Evolutionary conservation across 1,140 invertebrate genomes (phyloP).

Genomic region (Chymomyza costata): DNA sequence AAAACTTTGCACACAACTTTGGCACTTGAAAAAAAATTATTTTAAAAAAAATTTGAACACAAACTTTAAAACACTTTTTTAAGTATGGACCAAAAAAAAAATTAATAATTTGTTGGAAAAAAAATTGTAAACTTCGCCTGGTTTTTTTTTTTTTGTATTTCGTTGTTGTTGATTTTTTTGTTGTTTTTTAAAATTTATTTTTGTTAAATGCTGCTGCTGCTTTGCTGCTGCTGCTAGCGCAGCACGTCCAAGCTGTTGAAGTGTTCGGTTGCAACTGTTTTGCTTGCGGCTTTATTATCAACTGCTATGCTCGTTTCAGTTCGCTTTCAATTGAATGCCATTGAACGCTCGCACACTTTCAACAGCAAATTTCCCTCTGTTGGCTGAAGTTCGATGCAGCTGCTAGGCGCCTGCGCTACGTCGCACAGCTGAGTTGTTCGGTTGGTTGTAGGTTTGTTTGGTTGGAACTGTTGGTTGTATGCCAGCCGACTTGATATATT

Average conservation of each 20-base stretch:
- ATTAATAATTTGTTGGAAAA: no score
- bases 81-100: no score
- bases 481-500: no score
- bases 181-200: neutral
- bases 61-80: no score
- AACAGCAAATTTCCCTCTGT: neutral
- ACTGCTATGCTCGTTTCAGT: conserved; percentile 26
- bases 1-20: neutral
- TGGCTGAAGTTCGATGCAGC: no score
- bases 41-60: conserved; percentile 2
- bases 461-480: no score
- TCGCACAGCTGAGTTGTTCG: neutral
- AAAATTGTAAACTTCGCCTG: neutral
- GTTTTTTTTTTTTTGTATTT: neutral
- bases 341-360: conserved; percentile 1
- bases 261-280: conserved; percentile 55
- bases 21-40: conserved; percentile 12
- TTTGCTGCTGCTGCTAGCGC: conserved; percentile 4
- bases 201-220: neutral
- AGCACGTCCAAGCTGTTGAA: conserved; percentile 38
- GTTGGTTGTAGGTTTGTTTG: no score
- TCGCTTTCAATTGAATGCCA: conserved; percentile 14
- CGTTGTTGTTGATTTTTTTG: conserved; percentile 8
- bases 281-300: neutral
- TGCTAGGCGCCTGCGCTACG: no score